Base-by-base conservation (phyloP, 2,888 invertebrate genomes). In the Julus scandinavius region DNA sequence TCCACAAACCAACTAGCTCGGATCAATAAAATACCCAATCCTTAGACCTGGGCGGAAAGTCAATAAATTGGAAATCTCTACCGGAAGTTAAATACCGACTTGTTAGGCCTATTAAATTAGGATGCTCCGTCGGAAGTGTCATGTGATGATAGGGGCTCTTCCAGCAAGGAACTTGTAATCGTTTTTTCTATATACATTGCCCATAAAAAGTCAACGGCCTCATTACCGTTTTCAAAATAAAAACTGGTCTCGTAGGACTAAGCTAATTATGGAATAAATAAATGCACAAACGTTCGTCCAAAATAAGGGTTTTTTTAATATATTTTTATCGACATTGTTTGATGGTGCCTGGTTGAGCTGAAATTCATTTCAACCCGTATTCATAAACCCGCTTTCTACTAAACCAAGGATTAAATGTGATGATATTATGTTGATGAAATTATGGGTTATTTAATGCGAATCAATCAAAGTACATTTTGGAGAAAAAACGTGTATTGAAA, bases 1-100 rank as follows among this genome's bases (percentile, higher is more conserved):
- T 38, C 20, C 72, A 72, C 29, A 29, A 72, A 20, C 72, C 80
- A 38, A 2, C 15, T 15, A 29, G 13, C 15, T 80, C 38, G 80
- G 80, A 80, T 80, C 80, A 38, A 80, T 80, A 80, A 29, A 63
- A 80, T 80, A 80, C 13, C 1, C 1, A 80, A 80, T 13, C 80
- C 13, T 2, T 38, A 13, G 38, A 80, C 38, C 11, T 13, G 13
- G 11, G 13, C 80, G 2, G 72, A 72, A 72, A 72, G 72, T 72
- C 72, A 72, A 72, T 72, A 72, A 29, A 72, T 72, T 80, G 80
- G 38, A 80, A 29, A 80, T 80, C 80, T 38, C 20, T 7, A 38
- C 20, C 80, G 80, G 38, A 80, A 80, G 80, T 20, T 80, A 80
- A 80, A 80, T 80, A 38, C 29, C 80, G 20, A 38, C 80, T 80